Conservation (phyloP, 2,113 vertebrate genomes). For the Brachyhypopomus occidentalis region DNA sequence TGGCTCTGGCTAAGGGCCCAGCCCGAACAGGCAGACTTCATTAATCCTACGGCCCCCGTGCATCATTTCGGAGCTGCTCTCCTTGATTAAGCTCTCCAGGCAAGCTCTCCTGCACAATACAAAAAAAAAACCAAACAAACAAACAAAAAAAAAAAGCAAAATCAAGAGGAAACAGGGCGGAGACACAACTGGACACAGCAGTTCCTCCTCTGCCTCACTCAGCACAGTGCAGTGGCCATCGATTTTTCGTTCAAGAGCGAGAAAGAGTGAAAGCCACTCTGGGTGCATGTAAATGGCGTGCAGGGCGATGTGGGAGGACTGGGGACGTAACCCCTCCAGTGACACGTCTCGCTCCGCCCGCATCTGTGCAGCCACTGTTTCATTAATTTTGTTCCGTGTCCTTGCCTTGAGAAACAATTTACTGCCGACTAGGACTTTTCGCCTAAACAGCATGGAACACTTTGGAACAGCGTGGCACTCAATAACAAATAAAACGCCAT, state of each 20-base stretch:
- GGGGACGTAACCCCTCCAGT: conserved; percentile 26
- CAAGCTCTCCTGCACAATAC: not conserved
- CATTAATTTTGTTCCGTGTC: conserved; percentile 58
- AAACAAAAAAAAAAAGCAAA: not conserved
- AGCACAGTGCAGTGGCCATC: conserved; percentile 38
- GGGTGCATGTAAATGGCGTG: conserved; percentile 39
- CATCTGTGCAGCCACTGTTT: conserved; percentile 54
- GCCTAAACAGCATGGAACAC: conserved; percentile 31
- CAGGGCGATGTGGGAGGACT: conserved; percentile 39
- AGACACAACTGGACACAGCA: conserved; percentile 17
- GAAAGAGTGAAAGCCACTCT: conserved; percentile 43
- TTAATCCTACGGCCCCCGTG: conserved; percentile 29
- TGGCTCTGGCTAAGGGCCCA: conserved; percentile 10
- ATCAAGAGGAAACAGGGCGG: conserved; percentile 5
- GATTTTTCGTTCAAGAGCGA: conserved; percentile 49
- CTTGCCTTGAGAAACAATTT: conserved; percentile 56
- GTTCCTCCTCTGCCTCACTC: conserved; percentile 22
- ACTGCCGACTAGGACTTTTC: conserved; percentile 42
- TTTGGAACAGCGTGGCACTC: not conserved
- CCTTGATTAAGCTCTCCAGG: conserved; percentile 2
- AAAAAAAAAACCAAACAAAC: not conserved
- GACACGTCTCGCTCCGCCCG: conserved; percentile 29
- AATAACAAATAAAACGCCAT: not conserved
- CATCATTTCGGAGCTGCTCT: conserved; percentile 19
- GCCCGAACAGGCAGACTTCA: conserved; percentile 22